Base-by-base conservation (phyloP, 2,888 invertebrate species). In the Carabus problematicus region DNA sequence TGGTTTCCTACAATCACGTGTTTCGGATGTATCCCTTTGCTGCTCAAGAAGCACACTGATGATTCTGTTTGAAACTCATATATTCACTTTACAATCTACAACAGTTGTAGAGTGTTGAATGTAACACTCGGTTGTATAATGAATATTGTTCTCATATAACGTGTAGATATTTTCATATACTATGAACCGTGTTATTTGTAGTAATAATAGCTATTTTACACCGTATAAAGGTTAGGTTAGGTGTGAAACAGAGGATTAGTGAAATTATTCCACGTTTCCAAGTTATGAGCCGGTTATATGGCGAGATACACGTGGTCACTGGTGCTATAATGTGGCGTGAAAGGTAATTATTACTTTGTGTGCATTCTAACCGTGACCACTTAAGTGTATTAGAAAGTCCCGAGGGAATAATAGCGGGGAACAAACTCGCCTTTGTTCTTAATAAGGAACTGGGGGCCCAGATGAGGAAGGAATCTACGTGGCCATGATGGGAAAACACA, bases 291-390 rank as follows among this genome's bases (percentile, higher is more conserved):
- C 55, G 43, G n/a, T 55, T 64, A 56, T 56, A 56, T n/a, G 39
- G 11, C 3, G n/a, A 29, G 29, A 29, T 19, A 29, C 45, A 16
- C 62, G 39, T 16, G 49, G 52, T 62, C 45, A 18, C 45, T 19
- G 43, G 2, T 11, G 45, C 45, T 45, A 61, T 45, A 45, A 61
- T 61, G 47, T 61, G 61, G 45, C 19, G 45, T 45, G 56, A 42
- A n/a, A 64, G 64, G 56, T 64, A 64, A 64, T 55, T 64, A 64
- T 64, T 56, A 64, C 64, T 64, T 64, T 55, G 64, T 64, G 64
- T 64, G 29, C 39, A 54, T 64, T 61, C 52, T 62, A 39, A 29
- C 56, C 55, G 45, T 16, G 45, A 4, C 14, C 56, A 64, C 64
- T 64, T 64, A 64, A 43, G 64, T 16, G 43, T 4, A 49, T 41